phyloP scores from a whole-genome alignment of 1,140 invertebrate genomes.

The Drosophila malerkotliana region DNA sequence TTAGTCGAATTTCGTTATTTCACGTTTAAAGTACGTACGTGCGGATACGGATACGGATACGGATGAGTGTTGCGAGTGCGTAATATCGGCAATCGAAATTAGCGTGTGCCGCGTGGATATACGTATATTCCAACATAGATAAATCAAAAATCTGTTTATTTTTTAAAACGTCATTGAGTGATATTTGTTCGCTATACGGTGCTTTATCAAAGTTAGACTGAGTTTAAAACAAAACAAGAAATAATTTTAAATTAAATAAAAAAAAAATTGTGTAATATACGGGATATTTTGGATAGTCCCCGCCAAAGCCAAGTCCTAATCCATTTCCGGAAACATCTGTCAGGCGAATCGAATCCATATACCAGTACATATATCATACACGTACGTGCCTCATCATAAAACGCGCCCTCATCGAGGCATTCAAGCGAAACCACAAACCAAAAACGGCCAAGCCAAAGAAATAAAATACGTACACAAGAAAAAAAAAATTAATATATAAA shows the following conservation, averaged over 20 bases:
- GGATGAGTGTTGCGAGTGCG: slow-evolving; percentile 42
- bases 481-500: slow-evolving; percentile 2
- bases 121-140: slow-evolving; percentile 8
- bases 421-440: slow-evolving; percentile 58
- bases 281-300: slow-evolving; percentile 7
- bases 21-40: slow-evolving; percentile 20
- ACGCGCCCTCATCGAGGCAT: slow-evolving; percentile 69
- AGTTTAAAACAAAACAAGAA: slow-evolving; percentile 19
- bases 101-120: slow-evolving; percentile 45
- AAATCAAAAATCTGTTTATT: slow-evolving; percentile 16
- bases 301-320: neutral
- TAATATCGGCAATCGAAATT: slow-evolving; percentile 38
- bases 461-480: slow-evolving; percentile 34
- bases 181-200: slow-evolving; percentile 16
- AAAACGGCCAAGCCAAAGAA: slow-evolving; percentile 67
- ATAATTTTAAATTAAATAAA: neutral
- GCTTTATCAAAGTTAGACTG: slow-evolving; percentile 41
- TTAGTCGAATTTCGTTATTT: slow-evolving; percentile 67
- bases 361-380: slow-evolving; percentile 37
- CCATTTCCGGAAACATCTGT: slow-evolving; percentile 26
- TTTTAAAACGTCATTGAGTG: slow-evolving; percentile 35
- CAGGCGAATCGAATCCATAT: slow-evolving; percentile 12
- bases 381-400: slow-evolving; percentile 75
- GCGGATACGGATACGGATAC: slow-evolving; percentile 57
- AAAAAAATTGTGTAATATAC: neutral